phyloP scores from a whole-genome alignment of 2,113 vertebrate genomes.

The Eptatretus burgeri region DNA sequence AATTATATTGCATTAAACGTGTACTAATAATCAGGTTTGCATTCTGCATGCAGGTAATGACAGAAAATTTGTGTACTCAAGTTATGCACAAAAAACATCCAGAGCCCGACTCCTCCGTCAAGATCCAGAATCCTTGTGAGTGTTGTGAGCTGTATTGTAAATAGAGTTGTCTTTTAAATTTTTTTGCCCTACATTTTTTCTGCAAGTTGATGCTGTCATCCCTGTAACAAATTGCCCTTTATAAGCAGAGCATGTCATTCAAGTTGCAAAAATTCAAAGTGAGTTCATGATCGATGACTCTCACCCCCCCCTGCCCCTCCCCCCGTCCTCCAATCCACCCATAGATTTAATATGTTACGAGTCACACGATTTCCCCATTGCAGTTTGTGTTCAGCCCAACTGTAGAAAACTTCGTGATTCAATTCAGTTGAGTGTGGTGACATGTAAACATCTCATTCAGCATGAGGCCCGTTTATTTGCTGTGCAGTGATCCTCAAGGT shows the following conservation, averaged over 20 bases:
- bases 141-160: conserved; percentile 11
- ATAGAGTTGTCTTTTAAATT: neutral
- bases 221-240: too few relatives aligned
- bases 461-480: neutral
- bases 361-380: too few relatives aligned
- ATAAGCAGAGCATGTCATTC: too few relatives aligned
- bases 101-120: conserved; percentile 73
- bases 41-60: conserved; percentile 35
- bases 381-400: too few relatives aligned
- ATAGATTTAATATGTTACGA: too few relatives aligned
- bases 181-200: neutral
- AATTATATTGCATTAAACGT: neutral
- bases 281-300: too few relatives aligned
- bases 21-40: neutral
- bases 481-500: conserved; percentile 69
- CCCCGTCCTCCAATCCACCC: too few relatives aligned
- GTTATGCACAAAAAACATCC: conserved; percentile 92
- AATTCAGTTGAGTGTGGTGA: neutral
- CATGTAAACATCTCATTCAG: neutral
- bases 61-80: conserved; percentile 83
- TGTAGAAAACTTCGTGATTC: too few relatives aligned
- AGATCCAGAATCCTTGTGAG: conserved; percentile 96
- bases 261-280: too few relatives aligned
- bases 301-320: too few relatives aligned
- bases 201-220: neutral